A percentile compares a stretch with the other conserved stretches of the same genome.
Evolutionary conservation across 2,888 invertebrate species (phyloP).

Genomic region (Carterocephalus palaemon): DNA sequence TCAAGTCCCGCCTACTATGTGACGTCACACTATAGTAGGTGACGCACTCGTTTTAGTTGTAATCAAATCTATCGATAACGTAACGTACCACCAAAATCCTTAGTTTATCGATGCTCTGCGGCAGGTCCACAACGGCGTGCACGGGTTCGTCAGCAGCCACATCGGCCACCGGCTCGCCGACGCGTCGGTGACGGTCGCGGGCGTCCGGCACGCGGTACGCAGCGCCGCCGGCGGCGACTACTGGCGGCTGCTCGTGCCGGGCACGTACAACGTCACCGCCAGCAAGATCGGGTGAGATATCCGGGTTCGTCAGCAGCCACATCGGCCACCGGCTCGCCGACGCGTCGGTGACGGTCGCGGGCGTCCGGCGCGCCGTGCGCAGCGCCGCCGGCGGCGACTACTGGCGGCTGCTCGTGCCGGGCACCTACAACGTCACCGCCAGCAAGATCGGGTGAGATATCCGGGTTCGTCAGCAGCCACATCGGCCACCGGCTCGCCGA

Average conservation of each 20-base stretch:
- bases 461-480: conserved; percentile 85
- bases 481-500: conserved; percentile 85
- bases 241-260: conserved; percentile 93
- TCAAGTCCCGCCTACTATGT: too few relatives aligned
- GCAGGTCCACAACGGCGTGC: conserved; percentile 91
- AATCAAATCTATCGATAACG: too few relatives aligned
- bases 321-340: conserved; percentile 85
- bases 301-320: conserved; percentile 85
- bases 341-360: conserved; percentile 86
- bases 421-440: conserved; percentile 88
- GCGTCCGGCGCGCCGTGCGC: conserved; percentile 84
- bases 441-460: conserved; percentile 81
- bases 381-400: conserved; percentile 90
- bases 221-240: conserved; percentile 90
- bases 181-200: conserved; percentile 86
- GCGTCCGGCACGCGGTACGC: conserved; percentile 84
- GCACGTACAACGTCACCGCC: conserved; percentile 88
- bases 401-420: conserved; percentile 93
- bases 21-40: too few relatives aligned
- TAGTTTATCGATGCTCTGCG: too few relatives aligned
- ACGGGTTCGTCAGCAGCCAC: conserved; percentile 91
- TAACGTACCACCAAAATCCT: too few relatives aligned
- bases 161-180: conserved; percentile 85
- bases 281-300: conserved; percentile 81
- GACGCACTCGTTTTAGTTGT: too few relatives aligned